Evolutionary conservation across 2,113 vertebrate genomes (phyloP), one percentile per base, ranked within the genome.

Genomic region (Trinectes maculatus): DNA sequence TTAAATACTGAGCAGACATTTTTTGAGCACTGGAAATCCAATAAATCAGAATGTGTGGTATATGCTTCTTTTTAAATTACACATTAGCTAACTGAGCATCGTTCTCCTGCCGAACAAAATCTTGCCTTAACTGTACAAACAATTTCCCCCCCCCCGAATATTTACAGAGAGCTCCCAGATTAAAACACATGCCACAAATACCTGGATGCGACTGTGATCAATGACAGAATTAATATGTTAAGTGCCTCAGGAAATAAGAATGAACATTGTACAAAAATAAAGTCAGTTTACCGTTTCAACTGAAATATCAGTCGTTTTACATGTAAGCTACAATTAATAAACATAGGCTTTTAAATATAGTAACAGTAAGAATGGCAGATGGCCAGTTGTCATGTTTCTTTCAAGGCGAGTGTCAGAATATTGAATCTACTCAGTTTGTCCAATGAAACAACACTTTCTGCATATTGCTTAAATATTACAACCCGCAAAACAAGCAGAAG

Each of bases 381-480:
- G 33, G 37, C 19, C 56, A 39, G 34, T 11, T 53, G 36, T 65
- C 11, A 28, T 68, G 58, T 10, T 36, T 24, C n/a, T 64, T 63
- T 48, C 51, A 64, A 63, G 58, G 68, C 55, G 57, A 46, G 39
- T 26, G 37, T 72, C 31, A 21, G 55, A 39, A 5, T 24, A 9
- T 46, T 39, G 49, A 64, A 29, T 51, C 42, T 34, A 75, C 47
- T 76, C 12, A 21, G 18, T 43, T 48, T 22, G 47, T 76, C 39
- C 58, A 80, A 52, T 71, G 52, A 74, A 78, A 81, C 49, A 43
- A 75, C 5, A 58, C 46, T 72, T 71, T 67, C 55, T 77, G 65
- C 66, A 66, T 89, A 89, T 88, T 88, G 84, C 88, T 88, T 82
- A 66, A 83, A 71, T 61, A 58, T 65, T 46, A 66, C 26, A 15